Evolutionary conservation across 2,888 invertebrate species (phyloP).

Genomic region (Pilophorus perplexus): DNA sequence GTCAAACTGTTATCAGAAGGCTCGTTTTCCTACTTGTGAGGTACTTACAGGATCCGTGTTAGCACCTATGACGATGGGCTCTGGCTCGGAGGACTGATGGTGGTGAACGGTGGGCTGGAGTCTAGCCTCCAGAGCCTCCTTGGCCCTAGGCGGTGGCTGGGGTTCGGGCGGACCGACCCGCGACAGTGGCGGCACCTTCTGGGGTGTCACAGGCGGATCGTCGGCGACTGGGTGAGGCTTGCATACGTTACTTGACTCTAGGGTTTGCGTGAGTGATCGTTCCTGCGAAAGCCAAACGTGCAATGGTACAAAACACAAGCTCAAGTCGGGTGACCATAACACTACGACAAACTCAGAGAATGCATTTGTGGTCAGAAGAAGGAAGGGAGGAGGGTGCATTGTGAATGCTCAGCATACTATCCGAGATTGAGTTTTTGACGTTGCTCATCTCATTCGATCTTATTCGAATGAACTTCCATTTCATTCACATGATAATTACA

Average conservation of each 20-base stretch:
- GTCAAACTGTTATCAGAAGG: too few relatives aligned
- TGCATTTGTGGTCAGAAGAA: too few relatives aligned
- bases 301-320: neutral
- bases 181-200: slow-evolving; percentile 25
- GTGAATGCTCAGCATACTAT: too few relatives aligned
- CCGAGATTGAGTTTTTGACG: too few relatives aligned
- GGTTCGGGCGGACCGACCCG: slow-evolving; percentile 25
- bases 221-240: neutral
- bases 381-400: too few relatives aligned
- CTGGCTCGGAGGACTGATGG: slow-evolving; percentile 25
- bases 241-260: slow-evolving; percentile 40
- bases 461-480: too few relatives aligned
- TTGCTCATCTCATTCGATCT: too few relatives aligned
- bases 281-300: slow-evolving; percentile 44
- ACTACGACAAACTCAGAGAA: too few relatives aligned
- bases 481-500: too few relatives aligned
- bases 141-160: slow-evolving; percentile 25
- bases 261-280: slow-evolving; percentile 46
- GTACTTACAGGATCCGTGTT: slow-evolving; percentile 44
- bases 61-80: slow-evolving; percentile 42
- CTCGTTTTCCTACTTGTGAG: too few relatives aligned
- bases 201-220: slow-evolving; percentile 15
- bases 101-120: slow-evolving; percentile 33
- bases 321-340: too few relatives aligned
- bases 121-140: slow-evolving; percentile 12